Evolutionary conservation across 2,797 vertebrate species (phyloP).

Genomic region (Galaxias olidus): DNA sequence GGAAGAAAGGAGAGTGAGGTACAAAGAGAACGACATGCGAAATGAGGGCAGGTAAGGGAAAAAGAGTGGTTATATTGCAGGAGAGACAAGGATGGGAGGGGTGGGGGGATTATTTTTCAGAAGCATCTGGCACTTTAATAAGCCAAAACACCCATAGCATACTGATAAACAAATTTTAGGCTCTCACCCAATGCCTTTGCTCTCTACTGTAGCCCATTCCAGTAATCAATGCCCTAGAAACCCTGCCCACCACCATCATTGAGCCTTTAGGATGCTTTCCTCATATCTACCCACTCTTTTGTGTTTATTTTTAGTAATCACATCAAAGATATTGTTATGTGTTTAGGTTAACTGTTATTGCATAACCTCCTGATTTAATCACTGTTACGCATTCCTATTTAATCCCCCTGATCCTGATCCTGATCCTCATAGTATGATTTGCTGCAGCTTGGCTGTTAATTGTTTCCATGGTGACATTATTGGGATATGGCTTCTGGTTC

Average conservation of each 20-base stretch:
- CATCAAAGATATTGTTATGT: constrained; percentile 51
- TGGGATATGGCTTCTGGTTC: constrained; percentile 27
- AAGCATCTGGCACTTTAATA: constrained; percentile 71
- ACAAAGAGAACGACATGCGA: constrained; percentile 12
- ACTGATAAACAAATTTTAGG: neutral
- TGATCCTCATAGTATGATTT: constrained; percentile 32
- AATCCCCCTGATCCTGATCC: constrained; percentile 6
- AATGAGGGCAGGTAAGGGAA: constrained; percentile 21
- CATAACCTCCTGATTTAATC: constrained; percentile 20
- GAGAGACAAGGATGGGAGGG: constrained; percentile 3
- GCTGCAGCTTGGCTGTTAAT: constrained; percentile 38
- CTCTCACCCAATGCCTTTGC: constrained; percentile 6
- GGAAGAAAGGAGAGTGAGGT: constrained; percentile 20
- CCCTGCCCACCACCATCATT: constrained; percentile 45
- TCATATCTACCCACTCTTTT: constrained; percentile 37
- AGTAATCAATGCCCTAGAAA: constrained; percentile 49
- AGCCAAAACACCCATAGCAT: constrained; percentile 71
- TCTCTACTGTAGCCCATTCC: constrained; percentile 41
- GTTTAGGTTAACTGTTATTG: constrained; percentile 45
- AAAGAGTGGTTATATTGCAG: neutral
- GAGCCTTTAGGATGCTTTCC: constrained; percentile 31
- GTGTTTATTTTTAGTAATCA: constrained; percentile 46
- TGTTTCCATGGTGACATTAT: constrained; percentile 35
- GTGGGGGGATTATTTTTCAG: constrained; percentile 60
- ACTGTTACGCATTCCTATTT: neutral